A percentile compares a stretch with the other conserved stretches of the same genome.
Conservation (phyloP, 1,140 invertebrate genomes). For the Aphaenogaster rudis region DNA sequence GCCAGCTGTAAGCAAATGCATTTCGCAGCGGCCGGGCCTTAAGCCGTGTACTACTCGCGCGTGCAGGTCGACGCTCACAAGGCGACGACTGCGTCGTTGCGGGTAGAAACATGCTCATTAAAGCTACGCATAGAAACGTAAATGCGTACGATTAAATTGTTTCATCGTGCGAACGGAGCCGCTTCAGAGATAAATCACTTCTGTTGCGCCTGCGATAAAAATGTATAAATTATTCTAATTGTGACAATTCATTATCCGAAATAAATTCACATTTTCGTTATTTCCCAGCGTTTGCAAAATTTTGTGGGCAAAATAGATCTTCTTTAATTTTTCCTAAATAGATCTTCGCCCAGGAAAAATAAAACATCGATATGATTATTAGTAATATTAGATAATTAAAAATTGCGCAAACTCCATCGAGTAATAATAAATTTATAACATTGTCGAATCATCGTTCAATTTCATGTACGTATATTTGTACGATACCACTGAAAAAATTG, state of each 20-base stretch:
- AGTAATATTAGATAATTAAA: no score
- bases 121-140: constrained; percentile 10
- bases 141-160: constrained; percentile 38
- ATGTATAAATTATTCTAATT: neutral
- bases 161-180: neutral
- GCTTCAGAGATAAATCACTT: constrained; percentile 35
- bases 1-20: constrained; percentile 74
- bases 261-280: neutral
- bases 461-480: no score
- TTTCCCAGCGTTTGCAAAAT: neutral
- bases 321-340: neutral
- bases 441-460: no score
- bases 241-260: neutral
- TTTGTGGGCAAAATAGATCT: neutral
- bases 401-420: no score
- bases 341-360: no score
- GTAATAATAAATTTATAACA: no score
- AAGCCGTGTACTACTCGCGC: constrained; percentile 51
- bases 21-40: constrained; percentile 64
- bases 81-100: constrained; percentile 52
- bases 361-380: no score
- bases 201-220: neutral
- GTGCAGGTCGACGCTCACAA: constrained; percentile 42
- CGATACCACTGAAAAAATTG: no score
- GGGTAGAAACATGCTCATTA: constrained; percentile 66